These are phyloP conservation scores for Lasioglossum lativentre DNA, from an alignment of 2,888 invertebrate species.

Conservation along the genomic window DNA sequence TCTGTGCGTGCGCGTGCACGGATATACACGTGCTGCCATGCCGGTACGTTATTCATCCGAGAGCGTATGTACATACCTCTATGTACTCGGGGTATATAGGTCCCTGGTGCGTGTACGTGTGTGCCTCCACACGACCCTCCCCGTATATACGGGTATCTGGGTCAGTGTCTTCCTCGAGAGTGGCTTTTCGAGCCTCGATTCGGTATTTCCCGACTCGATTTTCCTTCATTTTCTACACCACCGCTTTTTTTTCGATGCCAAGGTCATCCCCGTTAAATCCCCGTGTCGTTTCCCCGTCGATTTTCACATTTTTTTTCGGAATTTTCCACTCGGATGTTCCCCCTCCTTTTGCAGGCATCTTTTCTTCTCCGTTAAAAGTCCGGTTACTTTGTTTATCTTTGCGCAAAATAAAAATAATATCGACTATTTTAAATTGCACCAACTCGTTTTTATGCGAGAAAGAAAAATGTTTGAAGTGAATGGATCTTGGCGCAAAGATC, in stretches of 20 bases:
- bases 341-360: background rate
- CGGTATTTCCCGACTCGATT: constrained; percentile 60
- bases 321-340: background rate
- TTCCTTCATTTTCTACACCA: constrained; percentile 58
- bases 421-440: too few species aligned
- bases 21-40: constrained; percentile 23
- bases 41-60: constrained; percentile 62
- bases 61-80: background rate
- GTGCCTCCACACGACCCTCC: constrained; percentile 71
- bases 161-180: constrained; percentile 75
- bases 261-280: constrained; percentile 35
- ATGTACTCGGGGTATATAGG: constrained; percentile 30
- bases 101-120: constrained; percentile 42
- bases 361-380: too few species aligned
- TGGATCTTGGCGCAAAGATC: too few species aligned
- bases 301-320: background rate
- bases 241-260: constrained; percentile 49
- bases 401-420: too few species aligned
- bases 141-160: constrained; percentile 68
- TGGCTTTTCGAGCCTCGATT: constrained; percentile 67
- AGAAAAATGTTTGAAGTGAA: too few species aligned
- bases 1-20: background rate
- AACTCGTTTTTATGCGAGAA: too few species aligned
- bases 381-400: too few species aligned
- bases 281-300: background rate